phyloP scores from a whole-genome alignment of 2,113 vertebrate species.

The Chrysochloris asiatica region DNA sequence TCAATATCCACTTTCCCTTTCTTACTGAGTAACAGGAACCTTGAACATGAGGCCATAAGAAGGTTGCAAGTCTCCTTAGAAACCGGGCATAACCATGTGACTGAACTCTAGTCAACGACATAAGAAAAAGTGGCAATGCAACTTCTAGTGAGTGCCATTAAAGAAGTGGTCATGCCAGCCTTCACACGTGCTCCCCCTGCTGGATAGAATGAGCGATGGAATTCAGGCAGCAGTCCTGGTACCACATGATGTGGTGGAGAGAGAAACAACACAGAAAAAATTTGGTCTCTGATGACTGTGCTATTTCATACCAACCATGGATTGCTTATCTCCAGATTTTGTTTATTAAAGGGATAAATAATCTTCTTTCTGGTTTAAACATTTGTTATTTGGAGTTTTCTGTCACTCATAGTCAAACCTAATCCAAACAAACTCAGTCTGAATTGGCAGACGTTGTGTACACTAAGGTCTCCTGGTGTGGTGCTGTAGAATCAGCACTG shows the following conservation, averaged over 20 bases:
- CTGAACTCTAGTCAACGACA: background rate
- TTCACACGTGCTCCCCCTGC: background rate
- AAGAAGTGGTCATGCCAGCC: background rate
- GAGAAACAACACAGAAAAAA: background rate
- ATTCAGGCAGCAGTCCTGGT: background rate
- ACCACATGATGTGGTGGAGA: background rate
- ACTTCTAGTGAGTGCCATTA: background rate
- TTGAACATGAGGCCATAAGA: background rate
- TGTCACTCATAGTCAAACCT: too few relatives aligned
- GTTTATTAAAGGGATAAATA: too few relatives aligned
- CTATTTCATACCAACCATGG: background rate
- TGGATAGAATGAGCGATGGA: background rate
- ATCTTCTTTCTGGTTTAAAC: too few relatives aligned
- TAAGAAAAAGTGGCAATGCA: background rate
- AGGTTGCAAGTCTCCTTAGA: background rate
- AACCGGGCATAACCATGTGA: background rate
- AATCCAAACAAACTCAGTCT: too few relatives aligned
- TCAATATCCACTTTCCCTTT: background rate
- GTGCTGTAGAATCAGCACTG: too few relatives aligned
- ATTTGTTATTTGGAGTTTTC: too few relatives aligned
- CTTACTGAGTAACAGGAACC: background rate
- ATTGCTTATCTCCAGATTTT: background rate
- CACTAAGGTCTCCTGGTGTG: too few relatives aligned
- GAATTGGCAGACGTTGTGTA: too few relatives aligned
- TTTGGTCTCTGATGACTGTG: background rate